Conservation (phyloP, 2,113 vertebrate species). For the Cyprinodon brontotheroides region DNA sequence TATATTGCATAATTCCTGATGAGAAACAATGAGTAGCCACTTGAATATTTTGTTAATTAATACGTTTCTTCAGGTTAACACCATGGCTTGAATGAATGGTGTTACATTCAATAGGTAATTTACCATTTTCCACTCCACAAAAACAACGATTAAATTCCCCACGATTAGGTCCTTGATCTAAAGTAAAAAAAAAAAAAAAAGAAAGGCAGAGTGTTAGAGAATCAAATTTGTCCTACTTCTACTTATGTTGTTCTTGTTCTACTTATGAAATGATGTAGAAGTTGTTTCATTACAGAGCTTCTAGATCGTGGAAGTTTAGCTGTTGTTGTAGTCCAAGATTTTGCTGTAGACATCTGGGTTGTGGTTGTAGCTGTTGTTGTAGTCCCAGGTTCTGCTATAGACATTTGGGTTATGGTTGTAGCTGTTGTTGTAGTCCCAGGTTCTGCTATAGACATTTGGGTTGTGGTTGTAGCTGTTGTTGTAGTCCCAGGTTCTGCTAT, state of each 20-base stretch:
- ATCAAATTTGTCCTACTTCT: background rate
- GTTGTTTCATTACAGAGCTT: no score
- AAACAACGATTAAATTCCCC: background rate
- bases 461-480: background rate
- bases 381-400: no score
- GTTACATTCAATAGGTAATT: background rate
- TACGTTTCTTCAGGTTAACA: background rate
- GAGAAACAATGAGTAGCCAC: background rate
- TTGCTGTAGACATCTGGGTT: background rate
- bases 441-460: background rate
- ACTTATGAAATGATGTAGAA: background rate
- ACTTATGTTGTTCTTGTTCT: no score
- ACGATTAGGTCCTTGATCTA: fast-evolving
- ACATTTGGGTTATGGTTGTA: no score
- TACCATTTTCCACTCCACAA: constrained; percentile 5
- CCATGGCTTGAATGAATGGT: background rate
- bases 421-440: background rate
- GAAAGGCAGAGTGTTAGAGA: background rate
- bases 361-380: no score
- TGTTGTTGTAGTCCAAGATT: background rate
- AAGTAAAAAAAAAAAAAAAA: background rate
- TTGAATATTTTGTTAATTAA: fast-evolving
- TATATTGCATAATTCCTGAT: background rate
- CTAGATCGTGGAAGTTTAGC: background rate
- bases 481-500: background rate